phyloP scores from a whole-genome alignment of 2,888 invertebrate genomes.

The Rutpela maculata region DNA sequence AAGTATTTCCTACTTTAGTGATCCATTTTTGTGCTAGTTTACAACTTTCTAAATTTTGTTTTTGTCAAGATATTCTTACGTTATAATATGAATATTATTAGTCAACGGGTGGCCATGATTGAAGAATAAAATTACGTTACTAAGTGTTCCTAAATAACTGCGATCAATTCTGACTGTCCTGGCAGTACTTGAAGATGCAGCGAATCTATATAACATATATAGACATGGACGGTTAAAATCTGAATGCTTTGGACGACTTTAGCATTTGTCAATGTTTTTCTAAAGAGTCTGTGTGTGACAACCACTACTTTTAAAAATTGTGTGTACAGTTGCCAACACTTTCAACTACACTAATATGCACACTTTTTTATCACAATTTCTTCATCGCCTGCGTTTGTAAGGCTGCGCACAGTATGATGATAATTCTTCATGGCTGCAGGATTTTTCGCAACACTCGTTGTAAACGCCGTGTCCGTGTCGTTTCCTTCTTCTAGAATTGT shows the following conservation, averaged over 20 bases:
- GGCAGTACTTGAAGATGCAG: neutral
- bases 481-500: constrained; percentile 57
- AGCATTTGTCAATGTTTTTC: neutral
- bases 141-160: neutral
- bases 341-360: constrained; percentile 22
- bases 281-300: neutral
- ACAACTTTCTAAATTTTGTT: too few relatives aligned
- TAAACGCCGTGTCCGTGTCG: constrained; percentile 65
- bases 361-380: constrained; percentile 36
- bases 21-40: neutral
- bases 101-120: neutral
- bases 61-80: too few relatives aligned
- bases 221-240: neutral
- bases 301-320: neutral
- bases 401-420: constrained; percentile 64
- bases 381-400: constrained; percentile 42
- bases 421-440: constrained; percentile 67
- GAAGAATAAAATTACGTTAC: neutral
- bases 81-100: neutral
- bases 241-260: neutral
- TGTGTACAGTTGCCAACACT: constrained; percentile 1
- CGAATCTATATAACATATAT: neutral
- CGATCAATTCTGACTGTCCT: neutral
- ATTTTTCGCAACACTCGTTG: constrained; percentile 69
- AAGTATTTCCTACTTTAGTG: neutral